These are phyloP conservation scores for Malaclemys terrapin DNA, from an alignment of 2,113 vertebrate genomes.

Conservation along the genomic window DNA sequence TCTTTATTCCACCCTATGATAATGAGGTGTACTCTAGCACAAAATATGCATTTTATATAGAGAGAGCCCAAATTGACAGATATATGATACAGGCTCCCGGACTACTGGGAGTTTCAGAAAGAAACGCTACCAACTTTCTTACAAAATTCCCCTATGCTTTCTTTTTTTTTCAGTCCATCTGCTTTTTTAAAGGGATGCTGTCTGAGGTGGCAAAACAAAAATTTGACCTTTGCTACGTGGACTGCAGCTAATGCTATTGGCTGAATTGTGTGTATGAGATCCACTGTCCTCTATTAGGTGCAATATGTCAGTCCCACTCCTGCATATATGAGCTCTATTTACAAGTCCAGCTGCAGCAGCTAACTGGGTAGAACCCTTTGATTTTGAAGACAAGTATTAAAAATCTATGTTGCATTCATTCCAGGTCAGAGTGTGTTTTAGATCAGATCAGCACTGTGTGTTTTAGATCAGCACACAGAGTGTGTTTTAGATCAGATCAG, in stretches of 20 bases:
- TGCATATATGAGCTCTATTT: no score
- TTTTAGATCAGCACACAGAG: no score
- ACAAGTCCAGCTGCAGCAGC: neutral
- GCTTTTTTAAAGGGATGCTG: neutral
- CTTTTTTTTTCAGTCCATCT: neutral
- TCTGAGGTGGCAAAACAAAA: neutral
- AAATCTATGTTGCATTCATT: neutral
- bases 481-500: no score
- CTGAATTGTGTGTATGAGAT: neutral
- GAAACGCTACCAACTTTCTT: neutral
- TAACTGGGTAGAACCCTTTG: neutral
- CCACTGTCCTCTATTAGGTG: no score
- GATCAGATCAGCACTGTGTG: neutral
- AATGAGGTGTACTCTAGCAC: conserved; percentile 13
- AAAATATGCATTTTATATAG: neutral
- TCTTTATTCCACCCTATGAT: conserved; percentile 3
- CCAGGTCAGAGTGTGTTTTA: neutral
- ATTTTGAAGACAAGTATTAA: neutral
- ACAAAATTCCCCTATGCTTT: neutral
- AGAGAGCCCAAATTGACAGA: neutral
- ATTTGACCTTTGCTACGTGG: neutral
- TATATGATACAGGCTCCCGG: neutral
- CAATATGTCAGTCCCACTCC: neutral
- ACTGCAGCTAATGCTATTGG: neutral
- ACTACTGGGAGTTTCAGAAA: neutral